These are phyloP conservation scores for Axinella damicornis DNA, from an alignment of 37 sponge, comb jelly and placozoan genomes.

Conservation along the genomic window DNA sequence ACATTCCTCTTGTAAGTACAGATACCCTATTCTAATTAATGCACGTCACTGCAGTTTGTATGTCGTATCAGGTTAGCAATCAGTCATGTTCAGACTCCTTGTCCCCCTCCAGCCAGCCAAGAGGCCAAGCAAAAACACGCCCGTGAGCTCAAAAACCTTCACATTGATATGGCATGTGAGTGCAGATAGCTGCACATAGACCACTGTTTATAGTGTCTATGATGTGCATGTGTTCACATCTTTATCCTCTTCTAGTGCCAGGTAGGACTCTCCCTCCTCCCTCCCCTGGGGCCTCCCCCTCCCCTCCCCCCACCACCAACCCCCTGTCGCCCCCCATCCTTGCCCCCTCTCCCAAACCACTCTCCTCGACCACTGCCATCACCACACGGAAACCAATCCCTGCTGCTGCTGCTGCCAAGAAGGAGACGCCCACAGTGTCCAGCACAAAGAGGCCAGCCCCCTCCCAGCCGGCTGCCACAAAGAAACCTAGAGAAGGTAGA, in stretches of 20 bases:
- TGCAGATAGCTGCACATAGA: not conserved
- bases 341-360: not conserved
- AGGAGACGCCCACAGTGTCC: not conserved
- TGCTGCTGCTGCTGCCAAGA: not conserved
- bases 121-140: not conserved
- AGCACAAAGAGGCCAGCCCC: not conserved
- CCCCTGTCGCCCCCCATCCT: not conserved
- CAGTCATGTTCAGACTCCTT: too few relatives aligned
- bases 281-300: not conserved
- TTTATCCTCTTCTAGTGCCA: constrained; percentile 6
- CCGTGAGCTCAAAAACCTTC: constrained; percentile 52
- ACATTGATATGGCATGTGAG: constrained; percentile 67
- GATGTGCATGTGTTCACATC: too few relatives aligned
- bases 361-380: not conserved
- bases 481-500: not conserved
- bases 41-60: too few relatives aligned
- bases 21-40: too few relatives aligned
- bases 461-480: not conserved
- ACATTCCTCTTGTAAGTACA: too few relatives aligned
- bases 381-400: not conserved
- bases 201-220: too few relatives aligned
- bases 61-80: too few relatives aligned
- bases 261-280: not conserved
- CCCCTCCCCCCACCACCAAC: not conserved
- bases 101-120: not conserved